Evolutionary conservation across 2,113 vertebrate species (phyloP), one percentile per base, ranked within the genome.

Genomic region (Poeciliopsis retropinna): DNA sequence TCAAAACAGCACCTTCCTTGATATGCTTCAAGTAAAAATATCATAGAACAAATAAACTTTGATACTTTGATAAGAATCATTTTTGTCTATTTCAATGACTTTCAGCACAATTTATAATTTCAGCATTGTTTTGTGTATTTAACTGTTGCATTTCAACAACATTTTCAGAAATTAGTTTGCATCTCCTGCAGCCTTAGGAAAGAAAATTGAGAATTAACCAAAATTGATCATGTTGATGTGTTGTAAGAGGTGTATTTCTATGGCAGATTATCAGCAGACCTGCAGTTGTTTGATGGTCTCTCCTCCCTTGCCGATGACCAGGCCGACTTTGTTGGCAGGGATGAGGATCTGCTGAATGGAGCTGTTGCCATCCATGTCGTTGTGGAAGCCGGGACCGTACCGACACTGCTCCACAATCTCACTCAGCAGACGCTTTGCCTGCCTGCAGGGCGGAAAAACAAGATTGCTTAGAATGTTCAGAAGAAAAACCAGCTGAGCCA

Each of bases 351-450:
- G 98, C 75, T 99, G 98, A 89, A 98, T 86, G 0, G 97, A 96
- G 81, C 95, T 97, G 93, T 94, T 97, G 81, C 96, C 92, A 15
- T 98, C 97, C 80, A 96, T 92, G 75, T 98, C 97, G 17, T 88
- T 96, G 87, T 98, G 97, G 82, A 98, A 98, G 85, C 97, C 97
- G 0, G 97, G 97, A 27, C 97, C 97, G 1, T 98, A 99, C 83
- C 98, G 96, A 94, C 98, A 99, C 89, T 98, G 96, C 88, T 99
- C 98, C 92, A 99, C 96, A 22, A 99, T 99, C 93, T 99, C 97
- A 32, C 95, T 96, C 93, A 99, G 86, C 79, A 99, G 95, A 72
- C 97, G 94, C 81, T 99, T 99, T 75, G 98, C 98, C 93, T 98
- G 97, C 85, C 98, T 99, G 92, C 4, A 30, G 73, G 34, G 60